A percentile compares a stretch with the other conserved stretches of the same genome.
Conservation (phyloP, 2,888 invertebrate species). For the Nomada flava region DNA sequence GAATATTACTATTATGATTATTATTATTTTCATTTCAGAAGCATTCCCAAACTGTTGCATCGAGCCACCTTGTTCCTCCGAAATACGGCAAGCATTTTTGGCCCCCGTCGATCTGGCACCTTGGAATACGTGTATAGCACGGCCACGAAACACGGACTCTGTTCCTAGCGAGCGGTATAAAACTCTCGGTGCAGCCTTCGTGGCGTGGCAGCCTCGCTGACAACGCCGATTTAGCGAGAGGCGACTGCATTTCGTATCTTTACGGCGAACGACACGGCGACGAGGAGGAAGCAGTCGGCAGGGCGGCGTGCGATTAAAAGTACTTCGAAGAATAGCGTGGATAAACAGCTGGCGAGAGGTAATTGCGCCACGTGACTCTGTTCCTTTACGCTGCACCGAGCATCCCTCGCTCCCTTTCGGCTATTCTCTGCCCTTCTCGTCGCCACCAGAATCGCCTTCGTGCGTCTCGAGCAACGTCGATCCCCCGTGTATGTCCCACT, state of each 20-base stretch:
- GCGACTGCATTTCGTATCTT: conserved; percentile 49
- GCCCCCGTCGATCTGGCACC: too few relatives aligned
- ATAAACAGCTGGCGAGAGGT: conserved; percentile 80
- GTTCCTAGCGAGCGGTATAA: conserved; percentile 43
- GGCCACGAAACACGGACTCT: conserved; percentile 4
- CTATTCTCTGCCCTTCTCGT: conserved; percentile 55
- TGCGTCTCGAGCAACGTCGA: conserved; percentile 67
- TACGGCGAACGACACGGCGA: conserved; percentile 60
- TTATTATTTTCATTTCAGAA: not conserved
- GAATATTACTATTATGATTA: too few relatives aligned
- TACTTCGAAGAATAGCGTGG: conserved; percentile 78
- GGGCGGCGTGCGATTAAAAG: conserved; percentile 78
- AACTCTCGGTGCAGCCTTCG: conserved; percentile 35
- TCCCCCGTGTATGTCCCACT: conserved; percentile 72
- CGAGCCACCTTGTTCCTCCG: conserved; percentile 3
- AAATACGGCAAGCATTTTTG: conserved; percentile 25
- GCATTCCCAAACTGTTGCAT: not conserved
- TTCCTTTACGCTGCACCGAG: conserved; percentile 73
- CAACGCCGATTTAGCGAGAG: conserved; percentile 33
- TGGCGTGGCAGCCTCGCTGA: conserved; percentile 7
- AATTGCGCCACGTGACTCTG: conserved; percentile 83
- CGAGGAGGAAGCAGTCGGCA: conserved; percentile 66
- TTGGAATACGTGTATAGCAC: not conserved
- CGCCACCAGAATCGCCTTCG: conserved; percentile 47
- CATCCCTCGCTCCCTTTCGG: conserved; percentile 44